Evolutionary conservation across 1,140 invertebrate species (phyloP), one percentile per base, ranked within the genome.

Genomic region (Conus ventricosus): DNA sequence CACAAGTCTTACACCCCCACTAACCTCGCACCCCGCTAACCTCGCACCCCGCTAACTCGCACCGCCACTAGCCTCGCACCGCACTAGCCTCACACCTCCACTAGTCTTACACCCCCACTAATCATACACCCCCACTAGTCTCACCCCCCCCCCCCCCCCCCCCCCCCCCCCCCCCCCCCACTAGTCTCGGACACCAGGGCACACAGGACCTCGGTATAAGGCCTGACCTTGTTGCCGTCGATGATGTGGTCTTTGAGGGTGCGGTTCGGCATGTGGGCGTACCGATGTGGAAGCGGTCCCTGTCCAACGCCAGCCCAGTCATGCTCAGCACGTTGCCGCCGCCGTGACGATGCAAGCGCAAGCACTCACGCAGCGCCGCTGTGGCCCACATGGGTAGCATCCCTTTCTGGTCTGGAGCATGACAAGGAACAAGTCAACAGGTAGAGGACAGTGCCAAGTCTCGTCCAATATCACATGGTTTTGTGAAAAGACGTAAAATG

Each of bases 211-310:
- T 39, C 39, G 39, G 39, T 39, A 39, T 39, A 39, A 39, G 3
- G 39, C 39, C 27, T 81, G 63, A 91, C 91, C 90, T 89, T 90
- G 5, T 78, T 83, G 23, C 78, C 6, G 82, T 93, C 90, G 87
- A 84, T 84, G 15, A 93, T 76, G 85, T 91, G 63, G 80, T 92
- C 89, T 82, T 93, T 93, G 1, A 93, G 87, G 55, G 89, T 89
- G 67, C 90, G 80, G n/a, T 90, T 88, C 6, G 71, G 75, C 88
- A 89, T 89, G 23, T 87, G 86, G 0, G 90, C 90, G 86, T 93
- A 93, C 2, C 92, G n/a, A 6, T 91, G 84, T 57, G 91, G 75
- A 93, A 92, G 23, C 86, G 83, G 13, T 90, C 83, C 54, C 91
- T 67, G 39, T 91, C 90, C 0, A 91, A 25, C 10, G 89, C 87